Percentiles rank a stretch among this genome's conserved stretches.
phyloP scores from a whole-genome alignment of 2,797 vertebrate genomes.

The Manis crassicaudata region DNA sequence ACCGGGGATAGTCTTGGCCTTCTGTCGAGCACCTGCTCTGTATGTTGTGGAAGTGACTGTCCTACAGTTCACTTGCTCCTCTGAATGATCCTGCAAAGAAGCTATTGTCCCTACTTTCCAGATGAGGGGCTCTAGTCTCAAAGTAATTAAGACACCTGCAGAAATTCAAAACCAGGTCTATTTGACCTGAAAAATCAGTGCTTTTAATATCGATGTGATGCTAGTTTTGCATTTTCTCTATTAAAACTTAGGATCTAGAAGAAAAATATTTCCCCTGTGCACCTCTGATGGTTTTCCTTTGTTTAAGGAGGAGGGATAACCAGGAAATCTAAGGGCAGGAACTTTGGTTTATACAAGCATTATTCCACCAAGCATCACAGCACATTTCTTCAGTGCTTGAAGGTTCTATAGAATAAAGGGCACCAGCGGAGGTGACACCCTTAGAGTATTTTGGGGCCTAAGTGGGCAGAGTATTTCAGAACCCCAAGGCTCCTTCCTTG shows the following conservation, averaged over 20 bases:
- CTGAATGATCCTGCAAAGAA: not conserved
- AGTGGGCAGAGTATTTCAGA: not conserved
- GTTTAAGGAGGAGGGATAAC: not conserved
- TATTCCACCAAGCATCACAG: not conserved
- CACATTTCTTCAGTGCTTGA: not conserved
- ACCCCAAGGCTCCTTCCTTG: not conserved
- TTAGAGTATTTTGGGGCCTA: not conserved
- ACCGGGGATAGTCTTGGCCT: not conserved
- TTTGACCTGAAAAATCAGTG: constrained; percentile 15
- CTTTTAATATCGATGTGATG: not conserved
- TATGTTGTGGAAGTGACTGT: not conserved
- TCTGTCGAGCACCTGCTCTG: not conserved
- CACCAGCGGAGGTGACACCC: not conserved
- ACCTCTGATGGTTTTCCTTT: not conserved
- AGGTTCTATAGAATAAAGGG: not conserved
- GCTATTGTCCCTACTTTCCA: not conserved
- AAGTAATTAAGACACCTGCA: not conserved
- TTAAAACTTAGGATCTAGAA: constrained; percentile 1
- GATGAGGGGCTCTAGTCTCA: not conserved
- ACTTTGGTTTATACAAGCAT: not conserved
- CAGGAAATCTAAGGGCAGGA: not conserved
- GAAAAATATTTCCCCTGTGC: not conserved
- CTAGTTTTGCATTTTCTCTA: not conserved
- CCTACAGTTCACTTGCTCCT: not conserved
- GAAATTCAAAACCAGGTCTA: not conserved